These are phyloP conservation scores for Siniperca knerii DNA, from an alignment of 2,113 vertebrate species.

Conservation along the genomic window DNA sequence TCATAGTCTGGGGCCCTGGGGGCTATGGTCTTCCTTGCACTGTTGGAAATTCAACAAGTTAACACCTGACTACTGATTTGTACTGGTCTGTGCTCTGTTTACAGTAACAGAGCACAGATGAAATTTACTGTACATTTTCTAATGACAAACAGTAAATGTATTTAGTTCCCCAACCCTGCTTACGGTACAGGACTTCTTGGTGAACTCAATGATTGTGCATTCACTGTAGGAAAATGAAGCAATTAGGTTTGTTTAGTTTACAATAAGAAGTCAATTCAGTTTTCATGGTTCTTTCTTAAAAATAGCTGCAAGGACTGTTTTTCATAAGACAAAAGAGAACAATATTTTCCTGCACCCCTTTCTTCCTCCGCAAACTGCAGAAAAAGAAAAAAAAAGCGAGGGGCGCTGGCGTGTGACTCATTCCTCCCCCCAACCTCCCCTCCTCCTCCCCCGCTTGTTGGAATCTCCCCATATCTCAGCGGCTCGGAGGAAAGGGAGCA, in stretches of 20 bases:
- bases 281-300: neutral
- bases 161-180: neutral
- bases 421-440: constrained; percentile 36
- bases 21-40: no score
- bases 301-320: neutral
- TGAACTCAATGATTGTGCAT: neutral
- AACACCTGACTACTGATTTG: neutral
- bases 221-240: neutral
- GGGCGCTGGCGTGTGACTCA: constrained; percentile 67
- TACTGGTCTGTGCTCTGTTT: neutral
- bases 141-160: neutral
- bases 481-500: constrained; percentile 67
- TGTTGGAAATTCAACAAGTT: neutral
- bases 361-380: constrained; percentile 38
- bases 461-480: constrained; percentile 67
- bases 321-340: constrained; percentile 13
- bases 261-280: constrained; percentile 16
- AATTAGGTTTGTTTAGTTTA: constrained; percentile 2
- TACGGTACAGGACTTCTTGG: neutral
- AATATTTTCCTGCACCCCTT: constrained; percentile 21
- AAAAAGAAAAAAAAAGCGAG: neutral
- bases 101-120: neutral
- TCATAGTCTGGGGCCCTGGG: neutral
- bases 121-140: no score
- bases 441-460: constrained; percentile 21